Evolutionary conservation across 2,888 invertebrate species (phyloP).

Genomic region (Drosophila aldrichi): DNA sequence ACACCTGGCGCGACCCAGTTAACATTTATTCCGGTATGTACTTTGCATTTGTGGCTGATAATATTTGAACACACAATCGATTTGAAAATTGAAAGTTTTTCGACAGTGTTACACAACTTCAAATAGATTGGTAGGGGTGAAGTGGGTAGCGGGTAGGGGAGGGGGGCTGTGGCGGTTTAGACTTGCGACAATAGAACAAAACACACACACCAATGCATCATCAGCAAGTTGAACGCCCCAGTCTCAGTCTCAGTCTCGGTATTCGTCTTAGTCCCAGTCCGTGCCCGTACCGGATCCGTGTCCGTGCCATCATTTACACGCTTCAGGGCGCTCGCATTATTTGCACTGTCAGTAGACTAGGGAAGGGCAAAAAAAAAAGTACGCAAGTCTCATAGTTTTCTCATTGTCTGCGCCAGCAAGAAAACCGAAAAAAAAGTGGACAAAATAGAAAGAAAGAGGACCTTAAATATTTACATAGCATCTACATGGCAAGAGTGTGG

Average conservation of each 20-base stretch:
- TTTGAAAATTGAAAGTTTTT: background rate
- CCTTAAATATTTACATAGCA: conserved; percentile 18
- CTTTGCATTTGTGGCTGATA: background rate
- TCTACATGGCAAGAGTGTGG: background rate
- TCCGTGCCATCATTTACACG: conserved; percentile 16
- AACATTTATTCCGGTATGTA: conserved; percentile 7
- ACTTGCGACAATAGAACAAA: background rate
- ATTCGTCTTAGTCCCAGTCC: background rate
- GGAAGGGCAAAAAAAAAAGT: background rate
- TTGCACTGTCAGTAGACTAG: conserved; percentile 16
- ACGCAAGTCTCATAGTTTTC: conserved; percentile 18
- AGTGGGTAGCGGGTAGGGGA: too few relatives aligned
- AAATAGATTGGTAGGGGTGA: too few relatives aligned
- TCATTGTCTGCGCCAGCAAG: background rate
- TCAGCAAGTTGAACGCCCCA: conserved; percentile 7
- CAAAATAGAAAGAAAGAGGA: background rate
- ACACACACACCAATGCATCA: conserved; percentile 10
- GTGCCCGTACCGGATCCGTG: background rate
- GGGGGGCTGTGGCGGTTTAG: too few relatives aligned
- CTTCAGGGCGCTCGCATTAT: conserved; percentile 17
- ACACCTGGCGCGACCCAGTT: background rate
- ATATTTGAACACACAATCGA: conserved; percentile 4
- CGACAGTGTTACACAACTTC: background rate
- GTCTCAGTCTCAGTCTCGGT: background rate
- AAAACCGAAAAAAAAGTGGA: background rate